Conservation (phyloP, 2,888 invertebrate genomes). For the Apodemia hepburni region DNA sequence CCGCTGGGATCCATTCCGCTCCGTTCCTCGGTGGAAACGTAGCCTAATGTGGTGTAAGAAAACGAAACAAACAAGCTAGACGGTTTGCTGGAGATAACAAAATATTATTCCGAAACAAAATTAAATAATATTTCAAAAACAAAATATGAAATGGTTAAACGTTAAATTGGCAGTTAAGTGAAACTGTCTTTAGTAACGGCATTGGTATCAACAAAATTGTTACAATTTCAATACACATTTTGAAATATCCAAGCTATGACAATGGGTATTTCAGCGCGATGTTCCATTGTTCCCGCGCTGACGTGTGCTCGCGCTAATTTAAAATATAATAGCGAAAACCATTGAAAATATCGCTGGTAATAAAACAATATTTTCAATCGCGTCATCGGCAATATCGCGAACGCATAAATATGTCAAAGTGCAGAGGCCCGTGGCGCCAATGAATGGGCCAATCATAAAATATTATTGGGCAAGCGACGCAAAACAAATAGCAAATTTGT, state of each 20-base stretch:
- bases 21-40: too few relatives aligned
- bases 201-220: conserved; percentile 9
- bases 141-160: neutral
- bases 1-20: too few relatives aligned
- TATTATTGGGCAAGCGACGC: conserved; percentile 31
- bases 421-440: conserved; percentile 20
- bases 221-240: conserved; percentile 9
- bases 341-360: conserved; percentile 21
- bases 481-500: conserved; percentile 29
- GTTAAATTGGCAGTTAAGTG: conserved; percentile 7
- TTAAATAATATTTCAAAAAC: neutral
- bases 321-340: conserved; percentile 20
- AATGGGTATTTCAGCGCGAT: conserved; percentile 9
- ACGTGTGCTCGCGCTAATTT: conserved; percentile 7
- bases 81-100: too few relatives aligned
- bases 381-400: conserved; percentile 25
- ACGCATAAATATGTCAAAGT: conserved; percentile 27
- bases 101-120: neutral
- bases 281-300: conserved; percentile 10
- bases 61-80: too few relatives aligned
- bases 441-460: conserved; percentile 34
- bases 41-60: too few relatives aligned
- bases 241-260: conserved; percentile 8
- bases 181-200: neutral
- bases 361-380: conserved; percentile 27